phyloP scores from a whole-genome alignment of 2,113 vertebrate species.

The Microcebus tavaratra region DNA sequence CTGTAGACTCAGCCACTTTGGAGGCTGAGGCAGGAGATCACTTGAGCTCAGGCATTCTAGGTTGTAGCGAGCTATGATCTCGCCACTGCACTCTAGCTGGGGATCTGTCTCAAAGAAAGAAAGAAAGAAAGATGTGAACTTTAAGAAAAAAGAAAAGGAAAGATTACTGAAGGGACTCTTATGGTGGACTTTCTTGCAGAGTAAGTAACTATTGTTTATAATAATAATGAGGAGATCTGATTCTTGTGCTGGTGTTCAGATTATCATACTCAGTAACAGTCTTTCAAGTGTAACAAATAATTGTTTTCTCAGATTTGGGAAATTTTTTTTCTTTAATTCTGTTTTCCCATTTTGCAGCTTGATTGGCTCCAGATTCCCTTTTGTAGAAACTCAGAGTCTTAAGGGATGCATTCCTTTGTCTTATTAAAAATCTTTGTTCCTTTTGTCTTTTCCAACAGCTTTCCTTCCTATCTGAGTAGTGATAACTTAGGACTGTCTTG shows the following conservation, averaged over 20 bases:
- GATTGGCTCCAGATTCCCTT: conserved; percentile 51
- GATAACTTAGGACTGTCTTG: not conserved
- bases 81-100: too few species aligned
- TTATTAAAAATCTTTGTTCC: not conserved
- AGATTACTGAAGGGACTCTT: not conserved
- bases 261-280: not conserved
- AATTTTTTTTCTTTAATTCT: not conserved
- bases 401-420: not conserved
- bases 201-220: not conserved
- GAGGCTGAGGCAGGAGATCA: too few species aligned
- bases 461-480: not conserved
- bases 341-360: conserved; percentile 28
- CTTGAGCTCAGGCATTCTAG: too few species aligned
- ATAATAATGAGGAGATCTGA: not conserved
- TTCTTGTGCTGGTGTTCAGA: not conserved
- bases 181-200: not conserved
- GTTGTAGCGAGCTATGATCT: too few species aligned
- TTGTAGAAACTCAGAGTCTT: conserved; percentile 69
- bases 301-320: not conserved
- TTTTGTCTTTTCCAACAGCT: not conserved
- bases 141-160: too few species aligned
- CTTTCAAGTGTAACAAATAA: not conserved
- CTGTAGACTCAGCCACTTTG: too few species aligned
- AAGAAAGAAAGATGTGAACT: too few species aligned
- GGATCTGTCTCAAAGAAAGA: too few species aligned